phyloP scores from a whole-genome alignment of 2,797 vertebrate species.

The Anguilla pacifica region DNA sequence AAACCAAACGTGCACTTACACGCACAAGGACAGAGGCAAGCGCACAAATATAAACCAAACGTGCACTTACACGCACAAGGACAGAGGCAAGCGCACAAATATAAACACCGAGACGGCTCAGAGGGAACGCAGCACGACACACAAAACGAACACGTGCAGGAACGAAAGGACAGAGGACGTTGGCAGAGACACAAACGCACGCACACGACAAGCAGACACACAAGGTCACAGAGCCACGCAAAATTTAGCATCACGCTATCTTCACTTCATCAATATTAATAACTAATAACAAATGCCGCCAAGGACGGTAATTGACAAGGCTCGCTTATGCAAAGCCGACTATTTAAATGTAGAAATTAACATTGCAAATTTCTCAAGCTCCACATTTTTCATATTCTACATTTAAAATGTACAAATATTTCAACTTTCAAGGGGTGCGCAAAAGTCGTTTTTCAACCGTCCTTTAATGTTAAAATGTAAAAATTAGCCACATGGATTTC shows the following conservation, averaged over 20 bases:
- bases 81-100: neutral
- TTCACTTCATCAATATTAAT: neutral
- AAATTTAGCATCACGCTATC: neutral
- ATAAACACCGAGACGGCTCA: neutral
- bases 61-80: neutral
- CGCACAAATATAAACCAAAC: neutral
- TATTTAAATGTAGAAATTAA: neutral
- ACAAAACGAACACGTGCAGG: neutral
- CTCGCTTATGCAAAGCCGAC: neutral
- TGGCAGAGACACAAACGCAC: neutral
- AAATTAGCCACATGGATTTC: too few relatives aligned
- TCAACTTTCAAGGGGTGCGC: too few relatives aligned
- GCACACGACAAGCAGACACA: neutral
- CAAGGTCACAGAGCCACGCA: neutral
- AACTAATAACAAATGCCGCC: neutral
- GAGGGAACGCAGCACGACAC: neutral
- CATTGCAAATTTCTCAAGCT: neutral
- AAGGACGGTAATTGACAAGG: neutral
- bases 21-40: too few relatives aligned
- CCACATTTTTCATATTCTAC: neutral
- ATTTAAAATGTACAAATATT: neutral
- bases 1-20: too few relatives aligned
- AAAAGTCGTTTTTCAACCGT: too few relatives aligned
- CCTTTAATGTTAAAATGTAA: too few relatives aligned
- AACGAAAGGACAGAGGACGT: neutral